A percentile compares a stretch with the other conserved stretches of the same genome.
Conservation (phyloP, 2,888 invertebrate species). For the Baronia brevicornis region DNA sequence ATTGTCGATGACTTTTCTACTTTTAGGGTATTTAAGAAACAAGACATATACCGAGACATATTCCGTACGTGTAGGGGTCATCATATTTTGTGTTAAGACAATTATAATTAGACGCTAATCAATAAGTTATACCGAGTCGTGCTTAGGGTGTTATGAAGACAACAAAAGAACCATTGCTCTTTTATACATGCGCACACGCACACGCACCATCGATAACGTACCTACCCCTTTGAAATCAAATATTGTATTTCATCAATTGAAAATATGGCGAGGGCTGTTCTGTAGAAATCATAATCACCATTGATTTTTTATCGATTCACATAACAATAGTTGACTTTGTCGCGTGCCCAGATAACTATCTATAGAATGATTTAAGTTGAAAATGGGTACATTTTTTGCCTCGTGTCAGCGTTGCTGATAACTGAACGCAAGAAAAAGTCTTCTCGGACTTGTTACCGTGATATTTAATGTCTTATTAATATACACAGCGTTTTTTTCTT, state of each 20-base stretch:
- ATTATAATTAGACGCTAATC: too few species aligned
- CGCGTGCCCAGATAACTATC: constrained; percentile 38
- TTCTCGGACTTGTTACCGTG: constrained; percentile 19
- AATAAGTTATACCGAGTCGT: constrained; percentile 21
- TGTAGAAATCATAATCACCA: constrained; percentile 42
- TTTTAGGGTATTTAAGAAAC: too few species aligned
- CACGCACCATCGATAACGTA: constrained; percentile 14
- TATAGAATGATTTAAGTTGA: constrained; percentile 42
- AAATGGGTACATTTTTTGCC: constrained; percentile 45
- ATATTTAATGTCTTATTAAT: constrained; percentile 9
- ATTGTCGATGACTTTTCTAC: too few species aligned
- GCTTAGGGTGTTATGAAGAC: constrained; percentile 22
- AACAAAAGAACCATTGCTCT: constrained; percentile 40
- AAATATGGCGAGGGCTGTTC: constrained; percentile 30
- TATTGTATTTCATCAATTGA: constrained; percentile 58
- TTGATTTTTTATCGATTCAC: constrained; percentile 46
- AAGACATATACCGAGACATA: too few species aligned
- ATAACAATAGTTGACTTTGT: constrained; percentile 46
- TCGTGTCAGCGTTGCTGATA: constrained; percentile 34
- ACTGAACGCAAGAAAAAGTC: constrained; percentile 19
- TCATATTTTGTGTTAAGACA: too few species aligned
- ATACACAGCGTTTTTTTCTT: constrained; percentile 1
- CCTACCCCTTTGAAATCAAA: constrained; percentile 46
- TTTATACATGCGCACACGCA: constrained; percentile 26
- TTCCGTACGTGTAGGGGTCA: too few species aligned